These are phyloP conservation scores for Macaria notata DNA, from an alignment of 2,888 invertebrate species.

Conservation along the genomic window DNA sequence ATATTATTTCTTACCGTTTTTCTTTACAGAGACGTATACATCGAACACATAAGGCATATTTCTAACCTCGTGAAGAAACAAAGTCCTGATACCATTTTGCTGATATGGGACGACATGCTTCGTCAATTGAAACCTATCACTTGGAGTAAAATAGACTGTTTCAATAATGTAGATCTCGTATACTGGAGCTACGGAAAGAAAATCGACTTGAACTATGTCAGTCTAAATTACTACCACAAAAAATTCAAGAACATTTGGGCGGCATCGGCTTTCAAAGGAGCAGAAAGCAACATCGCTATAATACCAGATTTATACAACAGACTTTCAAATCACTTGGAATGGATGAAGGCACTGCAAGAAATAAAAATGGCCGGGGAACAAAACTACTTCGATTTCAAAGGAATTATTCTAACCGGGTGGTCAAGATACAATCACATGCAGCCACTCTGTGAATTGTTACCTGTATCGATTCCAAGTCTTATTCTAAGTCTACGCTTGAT, in stretches of 20 bases:
- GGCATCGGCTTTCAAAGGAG: slow-evolving; percentile 93
- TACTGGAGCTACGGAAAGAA: slow-evolving; percentile 85
- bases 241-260: slow-evolving; percentile 88
- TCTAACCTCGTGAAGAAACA: slow-evolving; percentile 69
- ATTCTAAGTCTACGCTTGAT: slow-evolving; percentile 81
- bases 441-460: slow-evolving; percentile 84
- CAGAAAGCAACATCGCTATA: slow-evolving; percentile 78
- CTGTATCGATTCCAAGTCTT: slow-evolving; percentile 84
- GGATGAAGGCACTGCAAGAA: slow-evolving; percentile 83
- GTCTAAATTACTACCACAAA: slow-evolving; percentile 50
- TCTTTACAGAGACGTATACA: slow-evolving; percentile 78
- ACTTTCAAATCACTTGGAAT: slow-evolving; percentile 86
- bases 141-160: slow-evolving; percentile 65
- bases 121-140: slow-evolving; percentile 76
- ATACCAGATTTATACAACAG: slow-evolving; percentile 84
- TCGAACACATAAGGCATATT: slow-evolving; percentile 83
- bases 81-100: slow-evolving; percentile 77
- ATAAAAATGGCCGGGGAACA: slow-evolving; percentile 67
- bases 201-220: slow-evolving; percentile 45
- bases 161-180: slow-evolving; percentile 83
- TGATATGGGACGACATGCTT: slow-evolving; percentile 94
- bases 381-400: slow-evolving; percentile 70
- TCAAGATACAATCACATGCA: slow-evolving; percentile 86
- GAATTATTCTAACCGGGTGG: slow-evolving; percentile 88
- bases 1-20: no score